Conservation (phyloP, 2,888 invertebrate species). For the Orchesella flavescens region DNA sequence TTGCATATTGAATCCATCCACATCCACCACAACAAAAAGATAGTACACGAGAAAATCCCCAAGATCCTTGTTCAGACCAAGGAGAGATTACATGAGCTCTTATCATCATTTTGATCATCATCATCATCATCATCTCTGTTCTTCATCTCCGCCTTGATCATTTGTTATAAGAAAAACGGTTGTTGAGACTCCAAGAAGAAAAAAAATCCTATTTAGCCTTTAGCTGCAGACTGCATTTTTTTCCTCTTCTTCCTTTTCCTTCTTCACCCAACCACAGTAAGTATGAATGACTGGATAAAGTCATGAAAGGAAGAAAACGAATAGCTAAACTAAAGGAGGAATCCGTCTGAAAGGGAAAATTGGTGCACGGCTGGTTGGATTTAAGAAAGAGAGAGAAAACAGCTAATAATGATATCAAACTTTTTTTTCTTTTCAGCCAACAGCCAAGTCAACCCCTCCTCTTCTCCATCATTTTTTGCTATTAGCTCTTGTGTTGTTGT, state of each 20-base stretch:
- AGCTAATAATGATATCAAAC: conserved; percentile 44
- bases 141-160: conserved; percentile 49
- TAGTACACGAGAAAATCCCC: too few relatives aligned
- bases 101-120: conserved; percentile 39
- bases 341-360: conserved; percentile 6
- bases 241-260: background rate
- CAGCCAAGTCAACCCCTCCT: conserved; percentile 19
- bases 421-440: conserved; percentile 22
- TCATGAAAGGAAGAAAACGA: background rate
- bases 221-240: background rate
- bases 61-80: background rate
- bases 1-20: background rate
- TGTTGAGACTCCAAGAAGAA: conserved; percentile 31
- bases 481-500: background rate
- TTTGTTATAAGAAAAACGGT: conserved; percentile 48
- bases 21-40: background rate
- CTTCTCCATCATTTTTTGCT: conserved; percentile 12
- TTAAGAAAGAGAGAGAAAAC: conserved; percentile 27
- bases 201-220: conserved; percentile 32
- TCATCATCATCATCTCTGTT: conserved; percentile 11
- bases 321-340: background rate
- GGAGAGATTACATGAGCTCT: conserved; percentile 45
- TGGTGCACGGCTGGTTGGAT: background rate
- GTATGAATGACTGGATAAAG: conserved; percentile 4
- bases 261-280: too few relatives aligned